These are phyloP conservation scores for Ceyx cyanopectus DNA, from an alignment of 2,113 vertebrate species.

Conservation along the genomic window DNA sequence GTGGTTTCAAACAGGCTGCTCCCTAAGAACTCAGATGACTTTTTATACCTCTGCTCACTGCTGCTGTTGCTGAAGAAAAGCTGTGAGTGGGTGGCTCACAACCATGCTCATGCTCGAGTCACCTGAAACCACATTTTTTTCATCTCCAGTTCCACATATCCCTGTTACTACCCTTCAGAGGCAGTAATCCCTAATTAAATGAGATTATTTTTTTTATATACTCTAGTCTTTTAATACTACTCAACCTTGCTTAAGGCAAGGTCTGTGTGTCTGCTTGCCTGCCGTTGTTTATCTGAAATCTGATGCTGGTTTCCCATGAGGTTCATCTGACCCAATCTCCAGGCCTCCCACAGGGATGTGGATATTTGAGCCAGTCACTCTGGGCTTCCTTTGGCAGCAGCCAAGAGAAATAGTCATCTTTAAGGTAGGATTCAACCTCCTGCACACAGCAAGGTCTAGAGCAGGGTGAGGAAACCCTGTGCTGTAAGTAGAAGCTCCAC, in stretches of 20 bases:
- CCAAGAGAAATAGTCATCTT: background rate
- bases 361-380: background rate
- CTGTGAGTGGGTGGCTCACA: background rate
- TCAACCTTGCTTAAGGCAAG: background rate
- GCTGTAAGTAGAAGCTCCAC: background rate
- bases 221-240: background rate
- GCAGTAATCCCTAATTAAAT: background rate
- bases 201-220: background rate
- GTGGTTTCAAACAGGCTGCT: background rate
- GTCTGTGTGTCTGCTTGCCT: background rate
- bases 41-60: background rate
- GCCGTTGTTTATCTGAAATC: background rate
- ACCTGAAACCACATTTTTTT: background rate
- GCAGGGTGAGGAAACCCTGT: background rate
- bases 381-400: background rate
- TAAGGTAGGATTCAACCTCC: background rate
- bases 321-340: background rate
- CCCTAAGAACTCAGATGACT: background rate
- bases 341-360: background rate
- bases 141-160: background rate
- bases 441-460: background rate
- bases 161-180: background rate
- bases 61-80: background rate
- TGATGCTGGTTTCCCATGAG: background rate
- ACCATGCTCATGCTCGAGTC: accelerated